phyloP scores from a whole-genome alignment of 1,140 invertebrate genomes.

The Bombus breviceps region DNA sequence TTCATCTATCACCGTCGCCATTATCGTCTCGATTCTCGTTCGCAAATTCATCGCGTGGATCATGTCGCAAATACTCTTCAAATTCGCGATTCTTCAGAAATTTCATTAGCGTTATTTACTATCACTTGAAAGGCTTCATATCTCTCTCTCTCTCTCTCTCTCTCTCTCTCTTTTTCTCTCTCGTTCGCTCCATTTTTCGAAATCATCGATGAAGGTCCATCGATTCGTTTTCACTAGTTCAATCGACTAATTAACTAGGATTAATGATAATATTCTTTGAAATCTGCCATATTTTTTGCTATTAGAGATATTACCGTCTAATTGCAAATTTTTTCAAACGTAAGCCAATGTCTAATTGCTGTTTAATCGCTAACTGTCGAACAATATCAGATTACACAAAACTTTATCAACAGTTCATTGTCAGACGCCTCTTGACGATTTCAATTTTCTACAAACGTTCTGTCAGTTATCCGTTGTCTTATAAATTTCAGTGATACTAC shows the following conservation, averaged over 20 bases:
- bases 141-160: too few relatives aligned
- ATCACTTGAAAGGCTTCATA: rapidly evolving
- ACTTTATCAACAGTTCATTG: not conserved
- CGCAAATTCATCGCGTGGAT: slow-evolving; percentile 45
- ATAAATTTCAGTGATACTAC: not conserved
- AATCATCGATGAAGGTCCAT: too few relatives aligned
- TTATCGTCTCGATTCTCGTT: slow-evolving; percentile 36
- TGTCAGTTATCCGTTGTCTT: slow-evolving; percentile 7
- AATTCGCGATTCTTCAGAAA: slow-evolving; percentile 33
- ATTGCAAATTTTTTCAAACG: too few relatives aligned
- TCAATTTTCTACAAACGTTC: slow-evolving; percentile 23
- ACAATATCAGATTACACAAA: not conserved
- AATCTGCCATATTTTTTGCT: not conserved
- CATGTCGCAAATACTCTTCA: slow-evolving; percentile 34
- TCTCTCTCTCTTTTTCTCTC: too few relatives aligned
- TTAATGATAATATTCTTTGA: too few relatives aligned
- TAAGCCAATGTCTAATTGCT: not conserved
- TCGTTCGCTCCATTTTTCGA: too few relatives aligned
- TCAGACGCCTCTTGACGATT: not conserved
- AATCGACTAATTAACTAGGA: too few relatives aligned
- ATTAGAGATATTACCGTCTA: not conserved
- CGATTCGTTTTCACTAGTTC: not conserved
- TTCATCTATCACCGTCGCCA: slow-evolving; percentile 33
- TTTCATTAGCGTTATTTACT: slow-evolving; percentile 17
- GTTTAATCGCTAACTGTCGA: not conserved